A percentile compares a stretch with the other conserved stretches of the same genome.
Conservation (phyloP, 2,113 vertebrate genomes). For the Pteruthius melanotis region DNA sequence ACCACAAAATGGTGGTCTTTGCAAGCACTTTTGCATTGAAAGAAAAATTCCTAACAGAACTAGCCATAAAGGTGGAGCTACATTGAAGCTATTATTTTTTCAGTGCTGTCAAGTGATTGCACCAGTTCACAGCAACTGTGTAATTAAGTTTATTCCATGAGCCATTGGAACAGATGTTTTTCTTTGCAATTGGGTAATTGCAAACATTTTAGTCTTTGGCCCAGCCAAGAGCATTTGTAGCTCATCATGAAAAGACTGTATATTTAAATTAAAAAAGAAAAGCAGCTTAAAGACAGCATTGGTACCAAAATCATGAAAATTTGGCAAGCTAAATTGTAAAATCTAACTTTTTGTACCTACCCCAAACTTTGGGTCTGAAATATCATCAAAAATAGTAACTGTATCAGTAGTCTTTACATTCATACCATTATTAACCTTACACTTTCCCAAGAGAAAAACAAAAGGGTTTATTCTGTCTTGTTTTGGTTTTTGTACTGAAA, state of each 20-base stretch:
- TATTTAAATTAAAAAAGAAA: neutral
- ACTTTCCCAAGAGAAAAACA: neutral
- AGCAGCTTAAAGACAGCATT: neutral
- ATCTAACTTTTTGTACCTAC: neutral
- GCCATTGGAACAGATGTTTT: conserved; percentile 31
- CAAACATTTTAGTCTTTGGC: conserved; percentile 5
- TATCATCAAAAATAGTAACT: neutral
- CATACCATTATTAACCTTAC: neutral
- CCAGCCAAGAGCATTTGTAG: neutral
- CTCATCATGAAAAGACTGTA: neutral
- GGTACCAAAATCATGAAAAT: neutral
- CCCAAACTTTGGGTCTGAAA: neutral
- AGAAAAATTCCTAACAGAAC: neutral
- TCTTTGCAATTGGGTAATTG: neutral
- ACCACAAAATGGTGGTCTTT: neutral
- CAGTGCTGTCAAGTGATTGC: conserved; percentile 1
- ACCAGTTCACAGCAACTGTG: conserved; percentile 2
- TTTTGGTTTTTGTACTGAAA: neutral
- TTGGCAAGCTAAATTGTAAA: conserved; percentile 27
- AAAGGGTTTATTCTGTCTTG: neutral
- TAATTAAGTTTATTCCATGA: conserved; percentile 24
- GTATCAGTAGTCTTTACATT: neutral
- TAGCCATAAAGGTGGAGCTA: conserved; percentile 23
- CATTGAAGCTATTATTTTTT: neutral
- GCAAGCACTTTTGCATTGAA: neutral